Percentiles rank a stretch among this genome's conserved stretches.
Conservation (phyloP, 1,140 invertebrate genomes). For the Brachionus asplanchnoidis region DNA sequence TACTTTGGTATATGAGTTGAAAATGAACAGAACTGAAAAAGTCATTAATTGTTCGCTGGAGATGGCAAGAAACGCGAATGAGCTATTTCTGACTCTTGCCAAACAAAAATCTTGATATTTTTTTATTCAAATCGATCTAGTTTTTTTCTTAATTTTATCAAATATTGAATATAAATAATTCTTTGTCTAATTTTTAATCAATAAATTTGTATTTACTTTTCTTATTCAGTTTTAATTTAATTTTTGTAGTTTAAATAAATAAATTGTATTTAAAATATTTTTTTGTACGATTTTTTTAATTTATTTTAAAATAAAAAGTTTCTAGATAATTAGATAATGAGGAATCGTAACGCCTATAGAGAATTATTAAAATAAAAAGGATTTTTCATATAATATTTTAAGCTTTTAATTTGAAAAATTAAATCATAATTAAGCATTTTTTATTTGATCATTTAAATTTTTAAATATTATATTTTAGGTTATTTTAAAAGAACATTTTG, state of each 20-base stretch:
- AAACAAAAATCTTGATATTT: not conserved
- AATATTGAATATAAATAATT: not conserved
- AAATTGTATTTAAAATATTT: not conserved
- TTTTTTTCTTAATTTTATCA: not conserved
- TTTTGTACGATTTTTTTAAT: not conserved
- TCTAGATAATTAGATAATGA: not conserved
- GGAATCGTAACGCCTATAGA: no score
- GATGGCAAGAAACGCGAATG: slow-evolving; percentile 14
- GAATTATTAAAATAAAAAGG: no score
- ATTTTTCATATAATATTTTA: no score
- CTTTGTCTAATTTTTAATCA: not conserved
- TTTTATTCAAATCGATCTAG: not conserved
- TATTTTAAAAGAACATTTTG: no score
- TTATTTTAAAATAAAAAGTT: not conserved
- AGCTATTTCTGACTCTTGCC: slow-evolving; percentile 8
- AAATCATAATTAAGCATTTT: no score
- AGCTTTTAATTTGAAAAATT: no score
- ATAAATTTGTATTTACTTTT: slow-evolving; percentile 27
- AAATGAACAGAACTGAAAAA: slow-evolving; percentile 32
- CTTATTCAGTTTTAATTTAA: slow-evolving; percentile 35
- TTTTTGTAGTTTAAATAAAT: not conserved
- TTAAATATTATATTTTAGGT: no score
- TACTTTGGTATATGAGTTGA: slow-evolving; percentile 15
- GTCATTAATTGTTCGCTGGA: not conserved
- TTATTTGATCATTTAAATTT: no score